These are phyloP conservation scores for Ischnura elegans DNA, from an alignment of 2,888 invertebrate genomes.

Conservation along the genomic window DNA sequence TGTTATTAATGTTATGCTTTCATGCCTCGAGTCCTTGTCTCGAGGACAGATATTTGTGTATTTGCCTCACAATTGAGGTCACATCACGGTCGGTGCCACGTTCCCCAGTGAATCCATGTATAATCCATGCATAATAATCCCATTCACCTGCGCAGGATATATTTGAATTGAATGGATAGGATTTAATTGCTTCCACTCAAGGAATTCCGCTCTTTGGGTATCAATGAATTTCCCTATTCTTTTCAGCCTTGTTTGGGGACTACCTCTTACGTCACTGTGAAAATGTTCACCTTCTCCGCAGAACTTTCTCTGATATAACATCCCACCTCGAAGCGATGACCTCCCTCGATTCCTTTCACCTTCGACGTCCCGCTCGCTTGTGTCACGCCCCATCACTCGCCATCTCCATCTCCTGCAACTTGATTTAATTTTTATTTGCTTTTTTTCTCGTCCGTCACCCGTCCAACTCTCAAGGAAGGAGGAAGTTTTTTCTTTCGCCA, in stretches of 20 bases:
- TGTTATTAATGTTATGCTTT: too few relatives aligned
- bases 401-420: not conserved
- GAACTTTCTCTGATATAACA: not conserved
- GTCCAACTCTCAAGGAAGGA: not conserved
- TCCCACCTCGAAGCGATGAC: not conserved
- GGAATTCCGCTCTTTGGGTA: not conserved
- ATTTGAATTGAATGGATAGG: too few relatives aligned
- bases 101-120: too few relatives aligned
- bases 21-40: too few relatives aligned
- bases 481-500: not conserved
- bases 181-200: not conserved
- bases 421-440: too few relatives aligned
- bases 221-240: too few relatives aligned
- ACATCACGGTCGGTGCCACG: too few relatives aligned
- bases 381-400: not conserved
- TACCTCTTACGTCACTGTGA: not conserved
- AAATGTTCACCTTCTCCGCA: not conserved
- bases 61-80: too few relatives aligned
- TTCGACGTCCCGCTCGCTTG: not conserved
- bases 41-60: too few relatives aligned
- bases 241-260: too few relatives aligned
- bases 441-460: not conserved
- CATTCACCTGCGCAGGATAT: too few relatives aligned
- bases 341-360: slow-evolving; percentile 3
- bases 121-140: too few relatives aligned